phyloP scores from a whole-genome alignment of 2,888 invertebrate genomes.

The Metalampra italica region DNA sequence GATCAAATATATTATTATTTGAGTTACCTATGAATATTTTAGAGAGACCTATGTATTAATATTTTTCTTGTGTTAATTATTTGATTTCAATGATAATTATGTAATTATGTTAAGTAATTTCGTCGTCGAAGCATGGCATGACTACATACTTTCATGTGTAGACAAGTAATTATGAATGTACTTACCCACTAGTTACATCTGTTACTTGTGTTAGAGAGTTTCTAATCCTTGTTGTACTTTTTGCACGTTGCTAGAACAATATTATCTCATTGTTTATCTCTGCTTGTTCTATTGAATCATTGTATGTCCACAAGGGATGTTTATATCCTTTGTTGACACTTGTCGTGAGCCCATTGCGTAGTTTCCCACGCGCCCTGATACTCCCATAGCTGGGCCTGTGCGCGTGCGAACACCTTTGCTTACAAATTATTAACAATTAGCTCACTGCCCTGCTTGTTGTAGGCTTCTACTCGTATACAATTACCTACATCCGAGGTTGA shows the following conservation, averaged over 20 bases:
- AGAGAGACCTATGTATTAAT: no score
- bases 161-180: no score
- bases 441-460: slow-evolving; percentile 35
- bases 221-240: not conserved
- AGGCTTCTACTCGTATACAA: slow-evolving; percentile 43
- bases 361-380: slow-evolving; percentile 45
- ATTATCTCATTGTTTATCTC: slow-evolving; percentile 56
- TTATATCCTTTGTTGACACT: slow-evolving; percentile 43
- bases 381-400: slow-evolving; percentile 32
- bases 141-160: no score
- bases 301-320: slow-evolving; percentile 37
- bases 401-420: slow-evolving; percentile 55
- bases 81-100: no score
- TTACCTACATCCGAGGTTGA: slow-evolving; percentile 61
- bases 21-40: no score
- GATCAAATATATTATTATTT: no score
- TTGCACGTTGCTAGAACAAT: slow-evolving; percentile 31
- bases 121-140: no score
- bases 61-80: no score
- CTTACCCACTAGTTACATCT: no score
- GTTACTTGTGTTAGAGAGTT: not conserved
- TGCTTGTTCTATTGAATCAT: slow-evolving; percentile 40
- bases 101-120: no score
- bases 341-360: slow-evolving; percentile 29
- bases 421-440: slow-evolving; percentile 39